Conservation (phyloP, 2,113 vertebrate genomes). For the Brachypteracias leptosomus region DNA sequence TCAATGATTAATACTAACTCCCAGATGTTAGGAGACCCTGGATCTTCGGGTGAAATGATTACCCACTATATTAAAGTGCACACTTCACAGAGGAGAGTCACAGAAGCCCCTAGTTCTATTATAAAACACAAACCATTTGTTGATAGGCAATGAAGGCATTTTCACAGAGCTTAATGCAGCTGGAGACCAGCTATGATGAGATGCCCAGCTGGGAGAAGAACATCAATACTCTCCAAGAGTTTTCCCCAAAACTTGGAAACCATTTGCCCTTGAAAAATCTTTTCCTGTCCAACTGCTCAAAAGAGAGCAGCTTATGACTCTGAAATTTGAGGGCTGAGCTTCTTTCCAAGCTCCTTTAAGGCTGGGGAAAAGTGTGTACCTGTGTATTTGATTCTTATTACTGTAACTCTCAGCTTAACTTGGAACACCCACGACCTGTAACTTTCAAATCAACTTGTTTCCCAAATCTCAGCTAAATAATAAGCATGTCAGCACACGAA, state of each 20-base stretch:
- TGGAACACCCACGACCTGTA: neutral
- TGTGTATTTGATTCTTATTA: neutral
- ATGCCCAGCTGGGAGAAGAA: neutral
- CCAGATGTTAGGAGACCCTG: neutral
- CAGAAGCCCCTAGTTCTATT: neutral
- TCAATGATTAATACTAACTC: constrained; percentile 8
- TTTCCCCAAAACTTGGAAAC: neutral
- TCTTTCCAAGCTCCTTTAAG: neutral
- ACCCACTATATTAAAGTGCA: neutral
- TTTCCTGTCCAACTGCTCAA: neutral
- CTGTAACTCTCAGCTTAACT: neutral
- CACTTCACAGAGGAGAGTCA: neutral
- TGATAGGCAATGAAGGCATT: neutral
- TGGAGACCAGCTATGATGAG: neutral
- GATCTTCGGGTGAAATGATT: neutral
- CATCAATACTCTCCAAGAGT: neutral
- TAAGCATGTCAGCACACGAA: neutral
- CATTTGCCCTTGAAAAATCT: neutral
- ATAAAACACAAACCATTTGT: neutral
- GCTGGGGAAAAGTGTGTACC: fast-evolving
- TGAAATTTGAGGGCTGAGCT: neutral
- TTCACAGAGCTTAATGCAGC: neutral
- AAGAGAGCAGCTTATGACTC: neutral
- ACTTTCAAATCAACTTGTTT: neutral
- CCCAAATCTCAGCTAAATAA: neutral